Percentiles rank a stretch among this genome's conserved stretches.
Conservation (phyloP, 2,888 invertebrate species). For the Gymnosoma rotundatum region DNA sequence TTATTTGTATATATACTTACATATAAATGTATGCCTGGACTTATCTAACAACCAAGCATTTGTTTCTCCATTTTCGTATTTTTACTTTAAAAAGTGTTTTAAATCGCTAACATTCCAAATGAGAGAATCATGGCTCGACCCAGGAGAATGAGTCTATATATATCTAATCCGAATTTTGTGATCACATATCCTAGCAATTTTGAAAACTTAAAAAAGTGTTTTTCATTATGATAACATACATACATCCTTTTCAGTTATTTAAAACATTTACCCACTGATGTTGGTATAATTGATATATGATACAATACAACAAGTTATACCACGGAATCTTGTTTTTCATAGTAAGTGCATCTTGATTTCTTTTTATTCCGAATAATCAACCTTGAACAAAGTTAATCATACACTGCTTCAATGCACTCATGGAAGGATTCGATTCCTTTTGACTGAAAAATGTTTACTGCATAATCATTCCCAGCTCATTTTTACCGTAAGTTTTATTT, state of each 20-base stretch:
- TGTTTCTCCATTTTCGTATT: too few relatives aligned
- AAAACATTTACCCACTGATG: not conserved
- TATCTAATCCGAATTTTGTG: too few relatives aligned
- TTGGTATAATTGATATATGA: not conserved
- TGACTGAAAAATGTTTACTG: not conserved
- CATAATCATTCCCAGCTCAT: conserved; percentile 9
- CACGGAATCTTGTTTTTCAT: conserved; percentile 7
- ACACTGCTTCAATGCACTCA: not conserved
- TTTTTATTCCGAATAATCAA: not conserved
- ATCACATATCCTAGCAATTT: too few relatives aligned
- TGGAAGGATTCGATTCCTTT: not conserved
- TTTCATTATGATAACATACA: too few relatives aligned
- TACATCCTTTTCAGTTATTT: not conserved
- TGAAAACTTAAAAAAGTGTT: too few relatives aligned
- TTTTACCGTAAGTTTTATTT: not conserved
- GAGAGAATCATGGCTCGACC: too few relatives aligned
- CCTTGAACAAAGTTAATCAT: not conserved
- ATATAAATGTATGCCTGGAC: too few relatives aligned
- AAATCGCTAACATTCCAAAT: too few relatives aligned
- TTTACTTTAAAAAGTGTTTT: too few relatives aligned
- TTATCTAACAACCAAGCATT: too few relatives aligned
- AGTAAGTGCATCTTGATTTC: not conserved
- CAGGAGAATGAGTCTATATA: too few relatives aligned
- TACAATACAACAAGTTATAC: conserved; percentile 1
- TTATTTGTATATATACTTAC: too few relatives aligned